Evolutionary conservation across 2,797 vertebrate species (phyloP).

Genomic region (Simalia tracyae): DNA sequence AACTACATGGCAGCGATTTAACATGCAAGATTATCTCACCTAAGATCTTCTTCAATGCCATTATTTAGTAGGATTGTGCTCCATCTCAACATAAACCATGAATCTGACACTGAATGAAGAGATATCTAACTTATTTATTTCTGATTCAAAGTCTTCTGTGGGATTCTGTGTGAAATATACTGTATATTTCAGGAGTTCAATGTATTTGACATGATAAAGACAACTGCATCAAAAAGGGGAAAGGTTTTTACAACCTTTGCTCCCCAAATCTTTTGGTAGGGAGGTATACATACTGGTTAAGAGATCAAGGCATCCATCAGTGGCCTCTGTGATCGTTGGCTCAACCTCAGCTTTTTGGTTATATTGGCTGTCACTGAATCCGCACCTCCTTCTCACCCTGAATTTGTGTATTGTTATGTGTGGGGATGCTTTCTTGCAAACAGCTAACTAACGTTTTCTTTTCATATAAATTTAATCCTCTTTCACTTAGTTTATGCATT

Average conservation of each 20-base stretch:
- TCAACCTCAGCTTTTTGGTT: background rate
- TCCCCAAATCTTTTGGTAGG: background rate
- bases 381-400: background rate
- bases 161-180: background rate
- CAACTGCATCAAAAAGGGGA: background rate
- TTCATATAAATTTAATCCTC: background rate
- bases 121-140: no score
- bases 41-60: background rate
- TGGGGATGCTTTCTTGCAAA: background rate
- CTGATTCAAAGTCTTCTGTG: background rate
- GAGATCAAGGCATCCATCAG: background rate
- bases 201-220: background rate
- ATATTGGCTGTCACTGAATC: background rate
- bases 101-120: background rate
- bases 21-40: background rate
- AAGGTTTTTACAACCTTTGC: background rate
- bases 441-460: background rate
- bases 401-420: background rate
- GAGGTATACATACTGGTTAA: background rate
- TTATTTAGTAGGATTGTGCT: background rate
- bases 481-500: background rate
- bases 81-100: background rate
- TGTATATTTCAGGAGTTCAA: background rate
- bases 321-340: background rate
- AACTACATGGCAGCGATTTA: background rate